Base-by-base conservation (phyloP, 2,113 vertebrate species). In the Carassius gibelio region DNA sequence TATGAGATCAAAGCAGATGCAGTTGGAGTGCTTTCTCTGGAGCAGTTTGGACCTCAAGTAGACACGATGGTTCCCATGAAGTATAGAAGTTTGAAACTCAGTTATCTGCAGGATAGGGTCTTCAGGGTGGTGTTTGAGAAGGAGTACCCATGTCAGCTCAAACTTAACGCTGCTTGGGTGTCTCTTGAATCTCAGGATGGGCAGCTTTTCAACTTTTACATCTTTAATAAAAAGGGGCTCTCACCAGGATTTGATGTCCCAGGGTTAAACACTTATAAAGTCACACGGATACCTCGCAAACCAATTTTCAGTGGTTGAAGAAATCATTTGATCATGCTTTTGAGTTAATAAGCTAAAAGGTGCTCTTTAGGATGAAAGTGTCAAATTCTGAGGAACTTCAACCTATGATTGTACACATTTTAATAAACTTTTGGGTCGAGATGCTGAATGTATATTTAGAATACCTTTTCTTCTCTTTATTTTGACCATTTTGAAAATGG, bases 181-280 rank as follows among this genome's bases (percentile, higher is more conserved):
- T 97, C 96, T 0, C 90, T 98, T n/a, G 96, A 97, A 90, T 94
- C 95, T 0, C 97, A 97, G 86, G 96, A 98, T 2, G 93, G 95
- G 66, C 96, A 98, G 85, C 94, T 98, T 1, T 96, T 97, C 23
- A 95, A 96, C 85, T 98, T 98, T 85, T 96, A 97, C 36, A 92
- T 88, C 0, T 94, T 97, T 0, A 94, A 95, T 57, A 90, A 90
- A 75, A 94, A 94, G 57, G 96, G 96, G 10, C 82, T 96, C 79
- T 96, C 96, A 0, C 95, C 96, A 0, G 96, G 96, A 6, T 99
- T 99, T 13, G 96, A 98, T 15, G 96, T 95, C 0, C 97, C 97
- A 0, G 97, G 97, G 8, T 94, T 99, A 38, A 98, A 97, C 93
- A 98, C 96, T 0, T 98, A 98, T 89, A 94, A 90, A 0, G 96